Evolutionary conservation across 2,888 invertebrate species (phyloP).

Genomic region (Luperina nickerlii): DNA sequence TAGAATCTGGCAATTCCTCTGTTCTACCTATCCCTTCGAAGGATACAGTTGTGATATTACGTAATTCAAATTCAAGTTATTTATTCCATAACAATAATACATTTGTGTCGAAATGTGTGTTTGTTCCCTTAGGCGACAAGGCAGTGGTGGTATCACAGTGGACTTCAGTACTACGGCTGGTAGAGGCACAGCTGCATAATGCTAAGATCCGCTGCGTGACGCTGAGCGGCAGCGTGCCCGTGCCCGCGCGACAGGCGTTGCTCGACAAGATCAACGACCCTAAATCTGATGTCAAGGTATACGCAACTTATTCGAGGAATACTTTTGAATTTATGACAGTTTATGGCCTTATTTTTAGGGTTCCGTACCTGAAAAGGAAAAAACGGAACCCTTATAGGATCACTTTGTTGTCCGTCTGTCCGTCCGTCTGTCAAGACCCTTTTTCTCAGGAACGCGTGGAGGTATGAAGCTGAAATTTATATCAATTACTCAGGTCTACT

Average conservation of each 20-base stretch:
- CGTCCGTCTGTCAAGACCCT: too few species aligned
- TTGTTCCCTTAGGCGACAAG: constrained; percentile 90
- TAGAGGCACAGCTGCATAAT: constrained; percentile 91
- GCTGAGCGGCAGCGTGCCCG: constrained; percentile 94
- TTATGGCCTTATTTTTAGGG: too few species aligned
- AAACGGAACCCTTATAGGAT: too few species aligned
- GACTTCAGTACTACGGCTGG: constrained; percentile 94
- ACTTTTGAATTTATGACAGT: neutral
- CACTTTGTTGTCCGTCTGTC: too few species aligned
- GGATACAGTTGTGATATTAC: too few species aligned
- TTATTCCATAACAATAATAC: too few species aligned
- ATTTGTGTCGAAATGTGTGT: too few species aligned
- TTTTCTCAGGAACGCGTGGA: too few species aligned
- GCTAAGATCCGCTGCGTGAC: constrained; percentile 90
- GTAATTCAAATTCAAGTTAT: too few species aligned
- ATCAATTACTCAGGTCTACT: too few species aligned
- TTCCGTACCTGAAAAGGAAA: too few species aligned
- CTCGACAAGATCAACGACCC: constrained; percentile 93
- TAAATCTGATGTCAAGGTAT: constrained; percentile 89
- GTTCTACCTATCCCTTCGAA: neutral
- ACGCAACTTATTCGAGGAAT: neutral
- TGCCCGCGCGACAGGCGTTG: constrained; percentile 92
- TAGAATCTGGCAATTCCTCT: neutral
- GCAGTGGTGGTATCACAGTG: constrained; percentile 98
- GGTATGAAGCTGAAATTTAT: too few species aligned